phyloP scores from a whole-genome alignment of 2,113 vertebrate genomes.

The Pipra filicauda region DNA sequence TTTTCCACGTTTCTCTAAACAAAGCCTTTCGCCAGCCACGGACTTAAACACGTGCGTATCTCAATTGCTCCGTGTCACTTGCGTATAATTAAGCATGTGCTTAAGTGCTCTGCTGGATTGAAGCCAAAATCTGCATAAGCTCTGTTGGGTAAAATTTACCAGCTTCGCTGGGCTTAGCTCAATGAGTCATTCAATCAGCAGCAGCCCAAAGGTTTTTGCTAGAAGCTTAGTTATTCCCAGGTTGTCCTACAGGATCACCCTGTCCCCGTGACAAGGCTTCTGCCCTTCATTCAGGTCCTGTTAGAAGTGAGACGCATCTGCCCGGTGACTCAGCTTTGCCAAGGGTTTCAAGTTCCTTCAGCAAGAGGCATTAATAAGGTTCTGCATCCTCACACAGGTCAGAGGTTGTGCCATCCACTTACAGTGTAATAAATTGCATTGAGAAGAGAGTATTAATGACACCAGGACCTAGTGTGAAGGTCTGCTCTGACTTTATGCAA shows the following conservation, averaged over 20 bases:
- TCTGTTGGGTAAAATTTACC: constrained; percentile 30
- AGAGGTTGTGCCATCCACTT: not conserved
- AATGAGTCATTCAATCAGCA: constrained; percentile 17
- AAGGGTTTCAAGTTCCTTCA: not conserved
- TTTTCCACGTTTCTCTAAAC: not conserved
- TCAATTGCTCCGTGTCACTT: constrained; percentile 28
- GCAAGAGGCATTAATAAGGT: not conserved
- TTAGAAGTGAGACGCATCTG: not conserved
- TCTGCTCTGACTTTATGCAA: not conserved
- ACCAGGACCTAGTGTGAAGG: not conserved
- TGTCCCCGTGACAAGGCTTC: not conserved
- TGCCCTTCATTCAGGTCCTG: not conserved
- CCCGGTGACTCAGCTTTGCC: not conserved
- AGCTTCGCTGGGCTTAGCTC: not conserved
- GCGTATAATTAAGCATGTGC: constrained; percentile 50
- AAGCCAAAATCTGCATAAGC: constrained; percentile 27
- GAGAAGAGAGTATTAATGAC: not conserved
- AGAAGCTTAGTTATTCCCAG: constrained; percentile 9
- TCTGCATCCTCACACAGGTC: not conserved
- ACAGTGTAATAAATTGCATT: not conserved
- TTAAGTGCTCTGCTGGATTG: constrained; percentile 29
- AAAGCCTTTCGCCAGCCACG: not conserved
- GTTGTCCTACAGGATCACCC: constrained; percentile 53
- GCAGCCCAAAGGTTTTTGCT: constrained; percentile 8
- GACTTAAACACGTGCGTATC: not conserved